Evolutionary conservation across 2,113 vertebrate species (phyloP).

Genomic region (Megaceryle torquata): DNA sequence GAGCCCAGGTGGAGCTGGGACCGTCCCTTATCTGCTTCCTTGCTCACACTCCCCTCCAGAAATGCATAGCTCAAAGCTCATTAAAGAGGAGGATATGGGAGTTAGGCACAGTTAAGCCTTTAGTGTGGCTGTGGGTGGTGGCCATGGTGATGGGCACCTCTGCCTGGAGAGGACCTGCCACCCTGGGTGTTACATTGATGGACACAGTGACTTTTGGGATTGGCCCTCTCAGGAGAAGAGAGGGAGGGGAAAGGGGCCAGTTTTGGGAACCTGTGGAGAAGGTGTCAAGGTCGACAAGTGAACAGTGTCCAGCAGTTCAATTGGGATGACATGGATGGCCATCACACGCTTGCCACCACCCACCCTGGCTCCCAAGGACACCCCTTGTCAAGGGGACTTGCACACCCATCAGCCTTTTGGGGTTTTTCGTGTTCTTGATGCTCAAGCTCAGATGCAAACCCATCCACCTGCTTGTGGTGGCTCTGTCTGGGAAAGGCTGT

Average conservation of each 20-base stretch:
- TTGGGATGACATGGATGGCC: too few relatives aligned
- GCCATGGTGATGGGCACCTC: accelerated
- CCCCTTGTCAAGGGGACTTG: background rate
- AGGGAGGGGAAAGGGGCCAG: too few relatives aligned
- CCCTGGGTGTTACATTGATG: background rate
- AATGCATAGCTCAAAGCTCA: background rate
- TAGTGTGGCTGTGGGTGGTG: background rate
- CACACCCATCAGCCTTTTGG: background rate
- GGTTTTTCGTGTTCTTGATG: background rate
- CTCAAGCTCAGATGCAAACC: background rate
- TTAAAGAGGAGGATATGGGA: too few relatives aligned
- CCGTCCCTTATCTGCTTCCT: background rate
- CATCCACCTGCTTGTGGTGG: background rate
- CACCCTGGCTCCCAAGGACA: too few relatives aligned
- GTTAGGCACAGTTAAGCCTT: too few relatives aligned
- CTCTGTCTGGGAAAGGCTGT: background rate
- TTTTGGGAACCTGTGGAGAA: too few relatives aligned
- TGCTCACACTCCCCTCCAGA: background rate
- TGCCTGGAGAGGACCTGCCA: background rate
- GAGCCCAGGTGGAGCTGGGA: background rate
- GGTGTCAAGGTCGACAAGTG: too few relatives aligned
- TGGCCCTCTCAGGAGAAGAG: too few relatives aligned
- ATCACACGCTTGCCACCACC: too few relatives aligned
- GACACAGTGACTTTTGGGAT: too few relatives aligned
- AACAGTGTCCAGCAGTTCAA: too few relatives aligned